Evolutionary conservation across 2,888 invertebrate genomes (phyloP).

Genomic region (Pogonocherus hispidulus): DNA sequence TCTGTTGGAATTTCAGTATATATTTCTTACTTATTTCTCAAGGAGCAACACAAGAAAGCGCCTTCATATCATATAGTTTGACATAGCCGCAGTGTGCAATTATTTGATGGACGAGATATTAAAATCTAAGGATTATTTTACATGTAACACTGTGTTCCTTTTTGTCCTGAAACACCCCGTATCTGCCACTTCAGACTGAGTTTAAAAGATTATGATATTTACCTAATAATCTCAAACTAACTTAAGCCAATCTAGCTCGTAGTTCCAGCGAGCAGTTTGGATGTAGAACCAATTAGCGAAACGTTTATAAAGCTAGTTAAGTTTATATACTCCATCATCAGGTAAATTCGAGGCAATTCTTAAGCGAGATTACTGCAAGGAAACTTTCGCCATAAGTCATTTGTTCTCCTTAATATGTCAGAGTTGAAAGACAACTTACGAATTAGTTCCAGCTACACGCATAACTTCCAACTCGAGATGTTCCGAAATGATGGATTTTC

Average conservation of each 20-base stretch:
- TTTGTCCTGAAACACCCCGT: too few relatives aligned
- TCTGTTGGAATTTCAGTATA: background rate
- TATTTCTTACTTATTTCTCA: too few relatives aligned
- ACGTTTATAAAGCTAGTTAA: background rate
- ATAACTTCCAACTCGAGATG: constrained; percentile 40
- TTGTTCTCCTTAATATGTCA: constrained; percentile 39
- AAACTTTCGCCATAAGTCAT: constrained; percentile 46
- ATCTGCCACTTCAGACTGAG: too few relatives aligned
- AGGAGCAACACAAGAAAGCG: too few relatives aligned
- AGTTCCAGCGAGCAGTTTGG: background rate
- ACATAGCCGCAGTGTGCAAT: too few relatives aligned
- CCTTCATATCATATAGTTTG: too few relatives aligned
- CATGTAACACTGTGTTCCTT: too few relatives aligned
- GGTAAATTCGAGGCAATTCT: constrained; percentile 29
- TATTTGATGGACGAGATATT: too few relatives aligned
- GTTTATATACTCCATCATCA: constrained; percentile 18
- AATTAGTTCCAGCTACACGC: constrained; percentile 44
- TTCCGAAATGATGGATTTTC: constrained; percentile 41
- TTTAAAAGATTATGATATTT: too few relatives aligned
- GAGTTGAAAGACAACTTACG: constrained; percentile 47
- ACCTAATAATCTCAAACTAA: too few relatives aligned
- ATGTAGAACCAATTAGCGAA: background rate
- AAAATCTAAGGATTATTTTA: too few relatives aligned
- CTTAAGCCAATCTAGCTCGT: background rate
- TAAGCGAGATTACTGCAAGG: constrained; percentile 13